Evolutionary conservation across 53 echinoderm and acorn worm genomes (phyloP), one percentile per base, ranked within the genome.

Genomic region (Paracentrotus lividus): DNA sequence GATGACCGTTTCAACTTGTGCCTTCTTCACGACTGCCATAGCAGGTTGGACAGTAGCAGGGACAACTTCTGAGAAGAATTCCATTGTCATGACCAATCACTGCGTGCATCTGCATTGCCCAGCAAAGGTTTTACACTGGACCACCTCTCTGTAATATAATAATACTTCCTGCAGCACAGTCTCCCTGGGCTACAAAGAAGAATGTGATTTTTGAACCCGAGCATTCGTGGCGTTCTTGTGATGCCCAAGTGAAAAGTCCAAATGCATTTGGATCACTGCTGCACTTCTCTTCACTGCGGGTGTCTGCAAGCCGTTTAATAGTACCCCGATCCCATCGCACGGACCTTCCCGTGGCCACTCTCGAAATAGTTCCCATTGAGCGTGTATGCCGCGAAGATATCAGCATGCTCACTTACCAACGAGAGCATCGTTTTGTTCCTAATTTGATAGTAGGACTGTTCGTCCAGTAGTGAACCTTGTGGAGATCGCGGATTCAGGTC

Each of bases 301-400:
- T 84, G 40, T 95, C 96, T 57, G 95, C 95, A 33, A 95, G 89
- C 31, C 95, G 64, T 93, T 95, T 95, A 1, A 90, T 61, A 4
- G 94, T 94, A 33, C 95, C 95, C 95, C 94, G 47, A 95, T 77
- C 31, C 96, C 94, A 58, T 95, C 92, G 67, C 95, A 93, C 15
- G 95, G 93, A 14, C 95, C 95, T 95, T 95, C 20, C 96, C 93
- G 31, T 95, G 93, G 1, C 93, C 93, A 10, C 88, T 78, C 52
- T 95, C 95, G 42, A 95, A 95, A 24, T 95, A 95, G 76, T 93
- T 89, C 95, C n/a, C 93, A 95, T 38, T 49, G 65, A 44, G 95
- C 95, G 47, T 51, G 13, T 24, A 95, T 77, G 21, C 88, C 90
- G 24, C n/a, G 32, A 95, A 95, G 44, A 95, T 14, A n/a, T 88